A percentile compares a stretch with the other conserved stretches of the same genome.
These are phyloP conservation scores for Malurus elegans DNA, from an alignment of 2,113 vertebrate genomes.

Conservation along the genomic window DNA sequence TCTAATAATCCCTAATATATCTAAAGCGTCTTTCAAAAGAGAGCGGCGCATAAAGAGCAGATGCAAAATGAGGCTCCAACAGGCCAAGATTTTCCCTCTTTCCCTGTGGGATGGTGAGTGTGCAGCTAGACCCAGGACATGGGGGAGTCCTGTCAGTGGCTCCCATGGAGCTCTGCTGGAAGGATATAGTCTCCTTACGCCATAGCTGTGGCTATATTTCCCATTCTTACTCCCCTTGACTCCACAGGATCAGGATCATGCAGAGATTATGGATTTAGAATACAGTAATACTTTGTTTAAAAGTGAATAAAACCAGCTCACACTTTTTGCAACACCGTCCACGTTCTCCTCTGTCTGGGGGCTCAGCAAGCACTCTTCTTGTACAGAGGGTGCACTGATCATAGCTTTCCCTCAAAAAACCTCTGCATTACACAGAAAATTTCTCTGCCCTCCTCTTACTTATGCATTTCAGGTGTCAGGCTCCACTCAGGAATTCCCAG, in stretches of 20 bases:
- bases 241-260: background rate
- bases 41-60: background rate
- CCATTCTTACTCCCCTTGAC: background rate
- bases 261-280: background rate
- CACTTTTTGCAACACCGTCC: background rate
- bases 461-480: background rate
- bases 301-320: background rate
- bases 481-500: background rate
- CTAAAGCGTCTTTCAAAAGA: background rate
- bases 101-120: fast-evolving
- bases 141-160: background rate
- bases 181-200: background rate
- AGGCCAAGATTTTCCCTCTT: background rate
- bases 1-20: background rate
- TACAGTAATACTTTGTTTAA: background rate
- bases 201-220: background rate
- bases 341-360: fast-evolving
- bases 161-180: background rate
- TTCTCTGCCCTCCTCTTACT: background rate
- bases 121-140: background rate
- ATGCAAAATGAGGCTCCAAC: background rate
- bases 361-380: background rate
- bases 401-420: background rate
- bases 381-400: background rate
- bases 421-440: background rate